Evolutionary conservation across 2,888 invertebrate species (phyloP).

Genomic region (Brenthis daphne): DNA sequence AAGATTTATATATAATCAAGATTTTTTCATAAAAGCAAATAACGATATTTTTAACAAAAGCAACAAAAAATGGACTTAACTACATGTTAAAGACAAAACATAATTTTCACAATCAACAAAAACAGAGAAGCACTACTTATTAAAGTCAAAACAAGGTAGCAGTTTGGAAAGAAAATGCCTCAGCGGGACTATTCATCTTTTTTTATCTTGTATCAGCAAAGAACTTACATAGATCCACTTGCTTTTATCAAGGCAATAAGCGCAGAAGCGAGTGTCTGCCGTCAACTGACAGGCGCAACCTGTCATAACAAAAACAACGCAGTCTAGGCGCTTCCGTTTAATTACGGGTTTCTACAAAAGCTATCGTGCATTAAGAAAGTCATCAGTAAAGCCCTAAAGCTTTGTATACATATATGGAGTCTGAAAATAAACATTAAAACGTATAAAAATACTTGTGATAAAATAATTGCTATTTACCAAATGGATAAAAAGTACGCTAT

Average conservation of each 20-base stretch:
- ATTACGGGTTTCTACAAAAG: background rate
- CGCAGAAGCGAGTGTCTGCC: background rate
- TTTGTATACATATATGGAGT: background rate
- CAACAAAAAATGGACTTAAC: too few species aligned
- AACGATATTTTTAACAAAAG: background rate
- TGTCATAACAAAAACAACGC: conserved; percentile 9
- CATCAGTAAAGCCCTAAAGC: background rate
- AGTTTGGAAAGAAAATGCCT: too few species aligned
- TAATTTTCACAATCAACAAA: too few species aligned
- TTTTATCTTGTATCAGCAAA: background rate
- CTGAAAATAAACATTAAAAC: background rate
- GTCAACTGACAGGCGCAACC: conserved; percentile 9
- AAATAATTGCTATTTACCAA: too few species aligned
- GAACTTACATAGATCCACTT: background rate
- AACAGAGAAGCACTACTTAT: too few species aligned
- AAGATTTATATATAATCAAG: too few species aligned
- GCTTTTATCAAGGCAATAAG: conserved; percentile 11
- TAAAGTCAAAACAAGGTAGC: too few species aligned
- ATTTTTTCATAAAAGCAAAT: too few species aligned
- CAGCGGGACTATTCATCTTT: too few species aligned
- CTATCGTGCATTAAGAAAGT: background rate
- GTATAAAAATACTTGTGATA: too few species aligned
- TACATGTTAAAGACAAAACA: too few species aligned
- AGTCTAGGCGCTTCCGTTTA: background rate
- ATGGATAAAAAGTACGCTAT: too few species aligned